Base-by-base conservation (phyloP, 2,888 invertebrate species). In the Caprella mutica region DNA sequence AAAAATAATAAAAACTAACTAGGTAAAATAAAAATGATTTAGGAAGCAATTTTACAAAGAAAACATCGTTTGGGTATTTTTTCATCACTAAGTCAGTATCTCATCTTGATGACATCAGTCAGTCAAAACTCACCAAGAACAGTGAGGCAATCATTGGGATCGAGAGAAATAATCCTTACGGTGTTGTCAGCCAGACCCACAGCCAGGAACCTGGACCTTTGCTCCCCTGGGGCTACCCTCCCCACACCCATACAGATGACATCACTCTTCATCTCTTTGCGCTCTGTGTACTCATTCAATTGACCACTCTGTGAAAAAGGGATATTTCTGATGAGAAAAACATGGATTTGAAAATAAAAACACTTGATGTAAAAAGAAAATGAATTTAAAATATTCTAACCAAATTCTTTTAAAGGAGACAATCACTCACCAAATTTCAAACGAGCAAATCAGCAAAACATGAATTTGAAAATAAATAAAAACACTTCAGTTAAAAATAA, bases 161-260 rank as follows among this genome's bases (percentile, higher is more conserved):
- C 97, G 58, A 98, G 77, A 0, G 97, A 97, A 61, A 99, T 91
- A 59, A 99, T 92, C 68, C 97, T 79, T 58, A 99, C 98, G 24
- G 97, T 97, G 70, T 90, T 90, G 70, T 99, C 98, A 53, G 88
- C 84, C 33, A 98, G 77, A 2, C 96, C 96, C 29, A 97, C 96
- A 60, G 94, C 93, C 68, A 97, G 78, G 71, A 98, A 97, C 79
- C 92, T 85, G 0, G 90, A 91, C 60, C 96, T 77, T 71, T 92
- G 91, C 73, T 98, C 97, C 5, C 97, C 97, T 2, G 84, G 80
- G 0, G 96, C 91, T 0, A 98, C 94, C 55, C 88, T 88, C 1
- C 93, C 96, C 60, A 98, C 75, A 0, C 93, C 94, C 97, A 98
- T 97, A 71, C 97, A 99, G 67, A 97, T 86, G 1, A 98, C 94